A percentile compares a stretch with the other conserved stretches of the same genome.
phyloP scores from a whole-genome alignment of 23 tunicate genomes.

The Trididemnum clinides region DNA sequence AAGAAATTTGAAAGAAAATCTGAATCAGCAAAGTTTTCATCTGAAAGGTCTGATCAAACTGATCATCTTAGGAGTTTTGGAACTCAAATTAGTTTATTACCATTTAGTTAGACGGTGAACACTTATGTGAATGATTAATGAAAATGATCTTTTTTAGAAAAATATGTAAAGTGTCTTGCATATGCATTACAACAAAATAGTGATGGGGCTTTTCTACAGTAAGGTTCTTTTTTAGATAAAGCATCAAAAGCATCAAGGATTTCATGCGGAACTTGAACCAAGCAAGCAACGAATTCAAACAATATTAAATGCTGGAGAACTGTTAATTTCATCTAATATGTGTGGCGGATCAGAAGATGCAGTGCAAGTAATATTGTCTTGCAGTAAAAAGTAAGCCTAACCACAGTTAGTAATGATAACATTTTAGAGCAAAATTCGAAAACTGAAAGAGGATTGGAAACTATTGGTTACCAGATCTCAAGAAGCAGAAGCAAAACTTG shows the following conservation, averaged over 20 bases:
- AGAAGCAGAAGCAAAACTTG: constrained; percentile 67
- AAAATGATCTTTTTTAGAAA: too few relatives aligned
- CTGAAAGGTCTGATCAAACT: too few relatives aligned
- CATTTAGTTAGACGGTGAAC: too few relatives aligned
- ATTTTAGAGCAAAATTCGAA: constrained; percentile 67
- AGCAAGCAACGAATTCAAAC: constrained; percentile 78
- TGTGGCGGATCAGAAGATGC: constrained; percentile 93
- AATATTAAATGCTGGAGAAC: constrained; percentile 67
- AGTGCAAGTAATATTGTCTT: constrained; percentile 74
- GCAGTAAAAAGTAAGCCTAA: neutral
- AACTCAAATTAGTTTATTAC: too few relatives aligned
- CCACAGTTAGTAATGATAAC: neutral
- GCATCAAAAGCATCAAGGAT: constrained; percentile 93
- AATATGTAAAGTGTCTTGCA: too few relatives aligned
- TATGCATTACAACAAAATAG: too few relatives aligned
- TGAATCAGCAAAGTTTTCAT: too few relatives aligned
- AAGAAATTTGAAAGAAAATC: too few relatives aligned
- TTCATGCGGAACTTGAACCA: constrained; percentile 89
- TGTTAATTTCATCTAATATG: constrained; percentile 75
- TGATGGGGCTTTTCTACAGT: too few relatives aligned
- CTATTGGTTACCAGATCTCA: constrained; percentile 61
- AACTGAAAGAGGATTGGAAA: constrained; percentile 73
- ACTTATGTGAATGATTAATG: too few relatives aligned
- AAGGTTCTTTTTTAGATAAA: constrained; percentile 64
- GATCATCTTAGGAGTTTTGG: too few relatives aligned